A percentile compares a stretch with the other conserved stretches of the same genome.
phyloP scores from a whole-genome alignment of 2,797 vertebrate genomes.

The Trematomus bernacchii region DNA sequence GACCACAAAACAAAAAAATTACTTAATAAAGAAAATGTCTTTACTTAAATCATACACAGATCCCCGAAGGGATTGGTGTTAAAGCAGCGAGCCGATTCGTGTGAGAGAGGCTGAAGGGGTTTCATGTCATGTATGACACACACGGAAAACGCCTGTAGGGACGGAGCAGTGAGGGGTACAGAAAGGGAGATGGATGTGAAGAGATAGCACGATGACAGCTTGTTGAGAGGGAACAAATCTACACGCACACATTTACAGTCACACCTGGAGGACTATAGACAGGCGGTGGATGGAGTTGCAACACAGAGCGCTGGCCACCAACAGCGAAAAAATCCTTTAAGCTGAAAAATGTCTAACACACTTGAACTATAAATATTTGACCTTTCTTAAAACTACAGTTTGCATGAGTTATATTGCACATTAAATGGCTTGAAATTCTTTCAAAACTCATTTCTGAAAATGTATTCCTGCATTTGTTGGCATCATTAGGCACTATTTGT shows the following conservation, averaged over 20 bases:
- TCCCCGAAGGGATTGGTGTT: too few relatives aligned
- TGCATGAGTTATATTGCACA: not conserved
- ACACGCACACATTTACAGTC: not conserved
- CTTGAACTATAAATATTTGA: too few relatives aligned
- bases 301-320: not conserved
- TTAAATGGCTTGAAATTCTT: not conserved
- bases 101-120: too few relatives aligned
- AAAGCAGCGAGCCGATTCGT: too few relatives aligned
- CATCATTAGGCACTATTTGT: too few relatives aligned
- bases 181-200: not conserved
- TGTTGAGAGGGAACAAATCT: not conserved
- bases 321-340: not conserved
- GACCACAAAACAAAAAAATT: too few relatives aligned
- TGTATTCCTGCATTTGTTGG: too few relatives aligned
- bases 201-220: slow-evolving; percentile 31
- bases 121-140: too few relatives aligned
- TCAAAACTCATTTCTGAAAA: not conserved
- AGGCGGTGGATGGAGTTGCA: not conserved
- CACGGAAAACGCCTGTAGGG: slow-evolving; percentile 26
- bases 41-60: too few relatives aligned
- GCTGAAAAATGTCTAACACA: too few relatives aligned
- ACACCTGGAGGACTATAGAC: not conserved
- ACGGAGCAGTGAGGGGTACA: not conserved
- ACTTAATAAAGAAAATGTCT: too few relatives aligned
- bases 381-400: not conserved